Evolutionary conservation across 2,113 vertebrate genomes (phyloP), one percentile per base, ranked within the genome.

Genomic region (Nannospalax galili): DNA sequence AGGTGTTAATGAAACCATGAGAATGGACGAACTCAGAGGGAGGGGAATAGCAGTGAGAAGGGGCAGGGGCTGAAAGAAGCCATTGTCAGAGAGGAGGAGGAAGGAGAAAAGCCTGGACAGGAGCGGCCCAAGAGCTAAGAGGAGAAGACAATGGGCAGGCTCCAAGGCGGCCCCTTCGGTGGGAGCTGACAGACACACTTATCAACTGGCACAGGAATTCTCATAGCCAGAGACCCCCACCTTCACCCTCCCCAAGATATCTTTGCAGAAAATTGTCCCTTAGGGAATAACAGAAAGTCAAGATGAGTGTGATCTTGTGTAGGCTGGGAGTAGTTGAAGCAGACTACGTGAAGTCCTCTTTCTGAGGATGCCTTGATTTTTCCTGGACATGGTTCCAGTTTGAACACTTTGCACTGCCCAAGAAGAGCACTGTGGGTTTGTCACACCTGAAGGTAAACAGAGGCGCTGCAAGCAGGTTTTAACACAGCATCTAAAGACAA

Each of bases 181-280:
- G 12, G 84, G 91, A 95, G 96, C 94, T 97, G 97, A 97, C 92
- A 93, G 97, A 97, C 91, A 92, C 40, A 73, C 91, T 95, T 91
- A 96, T 97, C 96, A 94, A 79, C 78, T 78, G 77, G 90, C 7
- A 2, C 35, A 92, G 95, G 94, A 96, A 92, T 73, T 96, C 69
- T 85, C 62, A 7, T 37, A 90, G 90, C 42, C 94, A 72, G 69
- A 65, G 69, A 35, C 67, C 67, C 84, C 56, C 45, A 11, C 80
- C 42, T 42, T 11, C 40, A 40, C n/a, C 14, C 24, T 40, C 60
- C 67, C 90, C 69, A 52, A 88, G 48, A 70, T 75, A 74, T 89
- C 81, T 89, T 79, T 74, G 79, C 37, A 77, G 77, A 81, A 81
- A 75, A 32, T 17, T 35, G 42, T 56, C 58, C 75, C 62, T 88